A percentile compares a stretch with the other conserved stretches of the same genome.
These are phyloP conservation scores for Hartigia nigra DNA, from an alignment of 2,888 invertebrate genomes.

Conservation along the genomic window DNA sequence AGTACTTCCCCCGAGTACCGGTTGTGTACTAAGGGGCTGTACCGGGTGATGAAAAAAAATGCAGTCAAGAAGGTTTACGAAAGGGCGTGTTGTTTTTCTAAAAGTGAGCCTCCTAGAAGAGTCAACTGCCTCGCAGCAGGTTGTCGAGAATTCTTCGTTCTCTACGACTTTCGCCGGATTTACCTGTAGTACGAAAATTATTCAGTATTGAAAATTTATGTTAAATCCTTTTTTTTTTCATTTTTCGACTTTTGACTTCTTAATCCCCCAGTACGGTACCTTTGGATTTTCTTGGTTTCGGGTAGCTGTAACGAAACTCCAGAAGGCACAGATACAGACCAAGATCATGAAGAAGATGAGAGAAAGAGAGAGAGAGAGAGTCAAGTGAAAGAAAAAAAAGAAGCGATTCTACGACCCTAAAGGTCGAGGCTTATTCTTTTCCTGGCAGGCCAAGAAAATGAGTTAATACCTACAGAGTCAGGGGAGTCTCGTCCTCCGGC, in stretches of 20 bases:
- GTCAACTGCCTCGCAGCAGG: constrained; percentile 21
- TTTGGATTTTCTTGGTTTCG: constrained; percentile 11
- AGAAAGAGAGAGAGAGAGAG: constrained; percentile 16
- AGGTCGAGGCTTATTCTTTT: constrained; percentile 2
- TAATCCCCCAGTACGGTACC: constrained; percentile 32
- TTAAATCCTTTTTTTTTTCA: constrained; percentile 29
- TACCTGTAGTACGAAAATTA: constrained; percentile 33
- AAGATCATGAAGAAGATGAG: constrained; percentile 2
- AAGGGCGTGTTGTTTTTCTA: constrained; percentile 30
- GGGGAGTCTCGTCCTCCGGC: constrained; percentile 1
- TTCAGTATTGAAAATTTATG: constrained; percentile 36
- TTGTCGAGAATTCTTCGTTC: constrained; percentile 39
- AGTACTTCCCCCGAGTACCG: background rate
- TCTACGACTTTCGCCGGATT: constrained; percentile 33
- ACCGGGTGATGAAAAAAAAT: background rate
- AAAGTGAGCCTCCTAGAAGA: constrained; percentile 16
- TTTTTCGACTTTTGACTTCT: constrained; percentile 30
- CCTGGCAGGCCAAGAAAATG: background rate
- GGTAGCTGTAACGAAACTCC: background rate
- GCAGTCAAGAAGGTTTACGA: background rate
- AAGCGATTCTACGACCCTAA: background rate
- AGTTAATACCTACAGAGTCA: constrained; percentile 3
- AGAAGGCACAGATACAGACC: background rate
- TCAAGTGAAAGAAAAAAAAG: constrained; percentile 28
- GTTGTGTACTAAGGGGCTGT: background rate